phyloP scores from a whole-genome alignment of 2,888 invertebrate genomes.

The Microchrysa polita region DNA sequence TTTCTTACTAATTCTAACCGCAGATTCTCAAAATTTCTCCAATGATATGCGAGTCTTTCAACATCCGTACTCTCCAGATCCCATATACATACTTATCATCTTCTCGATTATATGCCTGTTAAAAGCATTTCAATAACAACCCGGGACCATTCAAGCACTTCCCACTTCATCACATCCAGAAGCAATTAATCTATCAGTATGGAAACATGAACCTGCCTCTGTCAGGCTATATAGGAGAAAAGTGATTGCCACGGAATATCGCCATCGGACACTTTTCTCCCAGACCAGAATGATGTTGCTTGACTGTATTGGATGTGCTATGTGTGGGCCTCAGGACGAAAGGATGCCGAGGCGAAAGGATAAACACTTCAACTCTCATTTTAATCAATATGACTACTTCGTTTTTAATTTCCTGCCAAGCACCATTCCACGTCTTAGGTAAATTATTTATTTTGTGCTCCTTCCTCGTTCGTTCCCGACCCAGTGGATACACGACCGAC shows the following conservation, averaged over 20 bases:
- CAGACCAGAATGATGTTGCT: too few relatives aligned
- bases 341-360: slow-evolving; percentile 27
- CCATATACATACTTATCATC: too few relatives aligned
- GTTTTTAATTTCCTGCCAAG: slow-evolving; percentile 51
- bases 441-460: slow-evolving; percentile 45
- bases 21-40: too few relatives aligned
- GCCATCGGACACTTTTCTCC: not conserved
- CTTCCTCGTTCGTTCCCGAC: not conserved
- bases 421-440: slow-evolving; percentile 34
- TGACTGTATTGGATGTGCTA: too few relatives aligned
- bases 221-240: not conserved
- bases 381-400: slow-evolving; percentile 51
- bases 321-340: too few relatives aligned
- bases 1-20: too few relatives aligned
- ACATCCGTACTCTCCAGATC: too few relatives aligned
- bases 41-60: too few relatives aligned
- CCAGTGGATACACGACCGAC: not conserved
- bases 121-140: not conserved
- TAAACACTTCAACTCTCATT: slow-evolving; percentile 45
- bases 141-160: slow-evolving; percentile 13
- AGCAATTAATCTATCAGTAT: slow-evolving; percentile 40
- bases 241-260: not conserved
- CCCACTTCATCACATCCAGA: slow-evolving; percentile 36
- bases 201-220: not conserved
- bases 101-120: too few relatives aligned